Conservation (phyloP, 2,888 invertebrate genomes). For the Cartodere bifasciata region DNA sequence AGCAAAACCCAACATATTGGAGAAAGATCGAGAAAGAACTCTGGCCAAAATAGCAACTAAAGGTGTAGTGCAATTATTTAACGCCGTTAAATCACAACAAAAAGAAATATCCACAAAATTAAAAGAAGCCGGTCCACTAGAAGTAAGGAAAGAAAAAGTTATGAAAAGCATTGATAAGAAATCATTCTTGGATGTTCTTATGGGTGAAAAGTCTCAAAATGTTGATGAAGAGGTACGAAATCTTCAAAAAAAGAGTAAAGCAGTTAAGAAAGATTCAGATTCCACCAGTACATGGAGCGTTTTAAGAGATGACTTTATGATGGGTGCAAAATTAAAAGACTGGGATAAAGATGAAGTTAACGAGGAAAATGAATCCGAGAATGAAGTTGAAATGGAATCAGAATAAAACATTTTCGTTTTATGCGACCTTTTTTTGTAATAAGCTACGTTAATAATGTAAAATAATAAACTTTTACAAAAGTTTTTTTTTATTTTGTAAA, state of each 20-base stretch:
- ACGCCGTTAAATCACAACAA: constrained; percentile 80
- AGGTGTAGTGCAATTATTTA: constrained; percentile 87
- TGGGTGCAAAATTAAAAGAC: constrained; percentile 78
- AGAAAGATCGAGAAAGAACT: constrained; percentile 63
- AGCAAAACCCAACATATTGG: constrained; percentile 61
- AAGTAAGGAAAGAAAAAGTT: constrained; percentile 63
- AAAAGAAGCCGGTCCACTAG: constrained; percentile 57
- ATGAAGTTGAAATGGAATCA: constrained; percentile 7
- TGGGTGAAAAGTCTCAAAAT: constrained; percentile 50
- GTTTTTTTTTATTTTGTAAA: too few relatives aligned
- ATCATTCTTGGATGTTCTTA: constrained; percentile 64
- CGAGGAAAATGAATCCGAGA: constrained; percentile 3
- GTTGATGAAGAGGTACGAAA: constrained; percentile 34
- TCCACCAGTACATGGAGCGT: constrained; percentile 47
- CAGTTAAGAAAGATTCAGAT: constrained; percentile 16
- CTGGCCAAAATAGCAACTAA: constrained; percentile 78
- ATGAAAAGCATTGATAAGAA: constrained; percentile 64
- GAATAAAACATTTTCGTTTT: too few relatives aligned
- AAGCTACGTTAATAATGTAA: too few relatives aligned
- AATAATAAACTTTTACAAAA: too few relatives aligned
- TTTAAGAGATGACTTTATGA: constrained; percentile 75
- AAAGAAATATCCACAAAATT: constrained; percentile 59
- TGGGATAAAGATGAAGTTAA: constrained; percentile 57
- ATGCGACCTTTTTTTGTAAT: too few relatives aligned
- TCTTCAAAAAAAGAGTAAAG: constrained; percentile 30